phyloP scores from a whole-genome alignment of 2,888 invertebrate genomes.

The Plebejus melissa region DNA sequence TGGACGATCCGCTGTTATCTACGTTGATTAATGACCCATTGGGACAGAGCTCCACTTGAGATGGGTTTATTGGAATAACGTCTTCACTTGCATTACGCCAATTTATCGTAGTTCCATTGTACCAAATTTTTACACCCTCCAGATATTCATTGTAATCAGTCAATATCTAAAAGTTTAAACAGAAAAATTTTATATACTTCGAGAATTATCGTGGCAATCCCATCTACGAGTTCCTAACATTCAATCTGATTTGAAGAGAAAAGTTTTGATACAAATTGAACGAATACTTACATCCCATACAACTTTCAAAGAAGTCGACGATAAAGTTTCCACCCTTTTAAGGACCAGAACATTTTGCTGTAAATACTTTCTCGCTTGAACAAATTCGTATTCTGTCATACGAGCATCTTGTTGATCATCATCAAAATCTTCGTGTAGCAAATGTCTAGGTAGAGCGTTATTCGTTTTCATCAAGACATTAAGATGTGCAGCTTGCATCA shows the following conservation, averaged over 20 bases:
- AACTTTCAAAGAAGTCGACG: conserved; percentile 87
- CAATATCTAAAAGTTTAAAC: conserved; percentile 56
- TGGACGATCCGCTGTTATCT: conserved; percentile 83
- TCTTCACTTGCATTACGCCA: conserved; percentile 68
- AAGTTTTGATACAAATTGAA: conserved; percentile 14
- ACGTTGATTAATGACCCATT: conserved; percentile 85
- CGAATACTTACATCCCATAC: conserved; percentile 86
- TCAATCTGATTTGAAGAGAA: conserved; percentile 30
- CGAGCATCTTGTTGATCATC: conserved; percentile 61
- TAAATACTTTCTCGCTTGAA: conserved; percentile 87
- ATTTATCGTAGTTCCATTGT: conserved; percentile 69
- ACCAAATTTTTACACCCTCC: conserved; percentile 85
- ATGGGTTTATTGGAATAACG: conserved; percentile 49
- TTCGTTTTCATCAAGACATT: conserved; percentile 68
- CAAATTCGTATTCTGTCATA: conserved; percentile 86
- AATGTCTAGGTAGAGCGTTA: conserved; percentile 59
- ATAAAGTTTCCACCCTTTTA: conserved; percentile 81
- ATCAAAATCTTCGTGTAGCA: conserved; percentile 53
- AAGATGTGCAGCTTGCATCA: conserved; percentile 73
- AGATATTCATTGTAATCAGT: conserved; percentile 78
- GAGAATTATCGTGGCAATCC: background rate
- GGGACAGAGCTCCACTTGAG: conserved; percentile 57
- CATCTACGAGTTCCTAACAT: conserved; percentile 28
- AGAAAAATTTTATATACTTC: conserved; percentile 13
- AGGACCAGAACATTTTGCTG: conserved; percentile 90